Evolutionary conservation across 2,888 invertebrate species (phyloP).

Genomic region (Zelleria hepariella): DNA sequence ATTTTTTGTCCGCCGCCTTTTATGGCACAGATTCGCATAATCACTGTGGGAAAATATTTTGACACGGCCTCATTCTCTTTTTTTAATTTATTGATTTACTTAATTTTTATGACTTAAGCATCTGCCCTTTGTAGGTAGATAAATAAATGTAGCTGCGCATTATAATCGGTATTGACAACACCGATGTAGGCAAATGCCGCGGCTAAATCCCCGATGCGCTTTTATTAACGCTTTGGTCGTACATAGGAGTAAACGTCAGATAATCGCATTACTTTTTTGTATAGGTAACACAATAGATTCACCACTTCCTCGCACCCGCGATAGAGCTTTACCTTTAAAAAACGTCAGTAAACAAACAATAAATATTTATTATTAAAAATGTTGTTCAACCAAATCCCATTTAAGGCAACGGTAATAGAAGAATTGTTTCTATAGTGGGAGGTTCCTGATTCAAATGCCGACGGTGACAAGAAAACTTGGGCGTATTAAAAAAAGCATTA

Average conservation of each 20-base stretch:
- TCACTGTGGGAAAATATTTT: slow-evolving; percentile 63
- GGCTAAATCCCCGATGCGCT: not conserved
- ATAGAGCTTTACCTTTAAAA: too few relatives aligned
- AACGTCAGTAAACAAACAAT: too few relatives aligned
- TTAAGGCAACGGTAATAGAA: too few relatives aligned
- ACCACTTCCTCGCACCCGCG: not conserved
- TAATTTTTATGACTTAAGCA: slow-evolving; percentile 37
- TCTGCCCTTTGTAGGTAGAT: slow-evolving; percentile 16
- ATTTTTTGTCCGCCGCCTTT: slow-evolving; percentile 42
- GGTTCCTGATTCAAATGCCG: too few relatives aligned
- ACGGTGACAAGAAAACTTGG: too few relatives aligned
- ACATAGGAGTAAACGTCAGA: not conserved
- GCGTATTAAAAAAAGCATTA: too few relatives aligned
- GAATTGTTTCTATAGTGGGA: too few relatives aligned
- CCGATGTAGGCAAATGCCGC: not conserved
- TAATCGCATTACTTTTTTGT: slow-evolving; percentile 2
- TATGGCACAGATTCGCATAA: slow-evolving; percentile 43
- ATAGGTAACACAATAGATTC: not conserved
- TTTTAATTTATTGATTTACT: slow-evolving; percentile 38
- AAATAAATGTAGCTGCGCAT: not conserved
- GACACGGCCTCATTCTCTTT: slow-evolving; percentile 32
- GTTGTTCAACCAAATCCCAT: too few relatives aligned
- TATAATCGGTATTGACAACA: not conserved
- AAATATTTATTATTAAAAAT: too few relatives aligned
- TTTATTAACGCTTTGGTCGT: not conserved